A percentile compares a stretch with the other conserved stretches of the same genome.
Conservation (phyloP, 2,888 invertebrate species). For the Leptopilina syphax region DNA sequence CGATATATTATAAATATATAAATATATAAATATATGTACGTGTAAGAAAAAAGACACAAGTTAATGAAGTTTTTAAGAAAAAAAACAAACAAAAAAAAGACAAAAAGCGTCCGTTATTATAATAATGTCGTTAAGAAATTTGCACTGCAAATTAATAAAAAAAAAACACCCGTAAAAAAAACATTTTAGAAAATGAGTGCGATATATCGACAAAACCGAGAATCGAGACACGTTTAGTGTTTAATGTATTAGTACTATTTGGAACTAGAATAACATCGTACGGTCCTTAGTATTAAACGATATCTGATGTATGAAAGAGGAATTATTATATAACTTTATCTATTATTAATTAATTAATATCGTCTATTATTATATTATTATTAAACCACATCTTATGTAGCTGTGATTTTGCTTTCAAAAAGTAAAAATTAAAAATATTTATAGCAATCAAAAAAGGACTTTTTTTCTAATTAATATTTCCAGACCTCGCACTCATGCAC, state of each 20-base stretch:
- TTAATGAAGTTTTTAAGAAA: not conserved
- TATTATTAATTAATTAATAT: slow-evolving; percentile 69
- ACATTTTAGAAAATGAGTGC: slow-evolving; percentile 24
- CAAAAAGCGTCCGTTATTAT: slow-evolving; percentile 20
- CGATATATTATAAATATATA: slow-evolving; percentile 46
- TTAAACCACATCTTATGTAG: slow-evolving; percentile 76
- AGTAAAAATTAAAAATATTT: slow-evolving; percentile 77
- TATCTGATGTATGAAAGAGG: slow-evolving; percentile 70
- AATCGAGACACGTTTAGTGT: slow-evolving; percentile 45
- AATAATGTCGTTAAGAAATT: slow-evolving; percentile 44
- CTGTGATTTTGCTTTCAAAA: slow-evolving; percentile 77
- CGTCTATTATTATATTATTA: slow-evolving; percentile 70
- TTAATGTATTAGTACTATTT: slow-evolving; percentile 56
- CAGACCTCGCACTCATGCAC: no score
- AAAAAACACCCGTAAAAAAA: slow-evolving; percentile 29
- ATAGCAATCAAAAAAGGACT: slow-evolving; percentile 67
- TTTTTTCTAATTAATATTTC: not conserved
- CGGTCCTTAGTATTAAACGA: slow-evolving; percentile 64
- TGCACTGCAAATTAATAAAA: slow-evolving; percentile 23
- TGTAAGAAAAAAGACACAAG: slow-evolving; percentile 42
- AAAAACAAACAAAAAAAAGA: slow-evolving; percentile 14
- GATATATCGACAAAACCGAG: slow-evolving; percentile 13
- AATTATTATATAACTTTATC: slow-evolving; percentile 75
- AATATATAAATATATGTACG: slow-evolving; percentile 50
- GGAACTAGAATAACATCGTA: slow-evolving; percentile 65